Base-by-base conservation (phyloP, 2,888 invertebrate genomes). In the Isoperla grammatica region DNA sequence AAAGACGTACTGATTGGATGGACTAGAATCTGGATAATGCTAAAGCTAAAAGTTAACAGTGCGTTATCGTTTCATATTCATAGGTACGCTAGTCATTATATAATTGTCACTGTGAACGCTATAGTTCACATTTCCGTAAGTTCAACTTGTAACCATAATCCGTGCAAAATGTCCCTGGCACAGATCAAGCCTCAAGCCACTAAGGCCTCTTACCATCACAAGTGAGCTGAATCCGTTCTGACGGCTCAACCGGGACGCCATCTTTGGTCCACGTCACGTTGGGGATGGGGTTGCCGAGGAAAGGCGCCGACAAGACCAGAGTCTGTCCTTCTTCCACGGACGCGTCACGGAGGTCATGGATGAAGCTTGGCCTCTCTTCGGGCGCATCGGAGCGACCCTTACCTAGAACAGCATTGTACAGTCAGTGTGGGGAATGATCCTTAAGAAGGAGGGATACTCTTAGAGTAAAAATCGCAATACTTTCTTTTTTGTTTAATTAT, bases 151-250 rank as follows among this genome's bases (percentile, higher is more conserved):
- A n/a, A n/a, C n/a, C n/a, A n/a, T n/a, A n/a, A n/a, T n/a, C n/a
- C n/a, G n/a, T n/a, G n/a, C n/a, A n/a, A n/a, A n/a, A n/a, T n/a
- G n/a, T n/a, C n/a, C n/a, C n/a, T n/a, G n/a, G n/a, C n/a, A n/a
- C n/a, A n/a, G n/a, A n/a, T n/a, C n/a, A n/a, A n/a, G n/a, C n/a
- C n/a, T n/a, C n/a, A n/a, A n/a, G n/a, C n/a, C n/a, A n/a, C n/a
- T n/a, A n/a, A n/a, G n/a, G n/a, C n/a, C n/a, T 86, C 72, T 87
- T 87, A 0, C 93, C 93, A 71, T 93, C 92, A 69, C 91, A 92
- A 1, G 87, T 87, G 67, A 88, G 80, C 64, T 85, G 75, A n/a
- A 86, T 70, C 56, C 85, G 80, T 57, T 89, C 87, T 54, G 79
- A 83, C 3, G 87, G 81, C 56, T 74, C 69, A 5, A 92, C 67